phyloP scores from a whole-genome alignment of 1,140 invertebrate genomes.

The Drosophila oshimai region DNA sequence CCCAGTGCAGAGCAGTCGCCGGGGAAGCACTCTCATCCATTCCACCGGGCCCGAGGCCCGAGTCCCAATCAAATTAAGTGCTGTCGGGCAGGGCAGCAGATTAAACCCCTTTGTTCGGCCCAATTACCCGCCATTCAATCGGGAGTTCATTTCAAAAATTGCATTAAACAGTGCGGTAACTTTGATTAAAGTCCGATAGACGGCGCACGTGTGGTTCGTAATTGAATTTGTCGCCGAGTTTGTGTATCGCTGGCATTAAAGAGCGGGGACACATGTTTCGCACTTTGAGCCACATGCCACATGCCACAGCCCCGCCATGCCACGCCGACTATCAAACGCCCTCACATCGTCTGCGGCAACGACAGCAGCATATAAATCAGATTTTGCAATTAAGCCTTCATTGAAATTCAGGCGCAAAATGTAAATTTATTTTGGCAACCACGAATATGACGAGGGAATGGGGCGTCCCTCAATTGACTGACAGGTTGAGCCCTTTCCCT shows the following conservation, averaged over 20 bases:
- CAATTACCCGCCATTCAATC: constrained; percentile 36
- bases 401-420: constrained; percentile 55
- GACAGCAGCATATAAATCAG: constrained; percentile 45
- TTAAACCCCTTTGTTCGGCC: constrained; percentile 41
- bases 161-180: constrained; percentile 61
- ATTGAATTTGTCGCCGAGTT: constrained; percentile 52
- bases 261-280: constrained; percentile 3
- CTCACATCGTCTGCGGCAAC: not conserved
- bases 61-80: constrained; percentile 38
- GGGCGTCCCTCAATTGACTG: constrained; percentile 3
- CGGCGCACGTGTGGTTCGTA: constrained; percentile 26
- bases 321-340: not conserved
- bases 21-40: constrained; percentile 37
- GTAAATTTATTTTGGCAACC: constrained; percentile 46
- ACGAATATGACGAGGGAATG: not conserved
- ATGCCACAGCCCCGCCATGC: constrained; percentile 12
- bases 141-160: constrained; percentile 52
- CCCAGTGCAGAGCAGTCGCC: constrained; percentile 3
- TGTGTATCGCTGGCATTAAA: constrained; percentile 41
- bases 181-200: constrained; percentile 59
- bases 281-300: too few species aligned
- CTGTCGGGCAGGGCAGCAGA: constrained; percentile 6
- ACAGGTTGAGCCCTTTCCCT: constrained; percentile 7
- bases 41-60: constrained; percentile 15
- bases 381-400: constrained; percentile 58